Evolutionary conservation across 2,888 invertebrate species (phyloP).

Genomic region (Willowsia nigromaculata): DNA sequence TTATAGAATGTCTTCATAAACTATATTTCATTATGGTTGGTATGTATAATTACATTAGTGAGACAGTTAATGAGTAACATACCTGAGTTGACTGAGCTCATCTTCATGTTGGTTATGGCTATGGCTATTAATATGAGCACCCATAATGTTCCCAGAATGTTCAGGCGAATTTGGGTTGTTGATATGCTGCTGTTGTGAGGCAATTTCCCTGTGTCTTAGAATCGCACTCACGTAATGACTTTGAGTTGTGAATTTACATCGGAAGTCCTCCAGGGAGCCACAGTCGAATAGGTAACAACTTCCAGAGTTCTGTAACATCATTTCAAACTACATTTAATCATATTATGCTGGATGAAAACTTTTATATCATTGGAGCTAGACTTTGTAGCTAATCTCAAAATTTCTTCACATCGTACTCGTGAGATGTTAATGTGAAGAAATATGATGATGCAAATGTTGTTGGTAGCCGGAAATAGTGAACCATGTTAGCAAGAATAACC

Average conservation of each 20-base stretch:
- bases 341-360: too few species aligned
- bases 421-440: too few species aligned
- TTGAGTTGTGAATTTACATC: conserved; percentile 94
- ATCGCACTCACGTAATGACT: conserved; percentile 93
- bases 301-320: conserved; percentile 88
- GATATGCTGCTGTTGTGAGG: conserved; percentile 51
- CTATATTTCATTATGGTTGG: background rate
- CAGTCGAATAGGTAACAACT: conserved; percentile 96
- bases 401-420: too few species aligned
- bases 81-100: conserved; percentile 87
- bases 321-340: too few species aligned
- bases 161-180: conserved; percentile 18
- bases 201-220: conserved; percentile 81
- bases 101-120: conserved; percentile 85
- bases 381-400: too few species aligned
- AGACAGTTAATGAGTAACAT: too few species aligned
- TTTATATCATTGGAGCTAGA: too few species aligned
- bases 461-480: too few species aligned
- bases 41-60: too few species aligned
- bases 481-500: too few species aligned
- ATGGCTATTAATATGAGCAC: conserved; percentile 84
- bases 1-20: background rate
- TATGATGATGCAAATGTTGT: too few species aligned
- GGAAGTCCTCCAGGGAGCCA: conserved; percentile 93
- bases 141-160: conserved; percentile 58